phyloP scores from a whole-genome alignment of 2,888 invertebrate species.

The Dryobotodes eremita region DNA sequence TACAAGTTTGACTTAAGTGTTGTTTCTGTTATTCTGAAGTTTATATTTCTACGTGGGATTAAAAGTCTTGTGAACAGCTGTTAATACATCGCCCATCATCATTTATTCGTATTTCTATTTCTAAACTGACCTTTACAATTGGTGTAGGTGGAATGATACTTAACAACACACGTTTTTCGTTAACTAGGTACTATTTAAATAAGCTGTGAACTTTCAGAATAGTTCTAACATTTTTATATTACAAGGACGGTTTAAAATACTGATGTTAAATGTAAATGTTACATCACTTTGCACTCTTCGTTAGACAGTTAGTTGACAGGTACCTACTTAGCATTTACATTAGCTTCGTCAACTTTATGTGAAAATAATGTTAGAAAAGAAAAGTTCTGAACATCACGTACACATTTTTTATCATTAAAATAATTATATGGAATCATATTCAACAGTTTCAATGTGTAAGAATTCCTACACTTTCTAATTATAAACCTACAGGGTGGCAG shows the following conservation, averaged over 20 bases:
- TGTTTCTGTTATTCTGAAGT: constrained; percentile 10
- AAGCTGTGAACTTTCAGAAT: neutral
- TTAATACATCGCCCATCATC: neutral
- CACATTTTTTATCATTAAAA: neutral
- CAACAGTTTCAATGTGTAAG: neutral
- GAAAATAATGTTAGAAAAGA: neutral
- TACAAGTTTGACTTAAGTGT: neutral
- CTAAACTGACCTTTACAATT: constrained; percentile 3
- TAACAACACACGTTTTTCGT: neutral
- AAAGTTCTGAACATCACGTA: neutral
- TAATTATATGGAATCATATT: neutral
- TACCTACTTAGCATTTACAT: neutral
- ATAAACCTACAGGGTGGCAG: no score
- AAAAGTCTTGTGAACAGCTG: neutral
- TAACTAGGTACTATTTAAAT: neutral
- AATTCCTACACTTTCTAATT: neutral
- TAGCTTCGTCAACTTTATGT: neutral
- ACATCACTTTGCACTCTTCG: constrained; percentile 11
- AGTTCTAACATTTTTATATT: neutral
- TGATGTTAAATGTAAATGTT: neutral
- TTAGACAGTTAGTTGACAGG: neutral
- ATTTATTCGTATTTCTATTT: neutral
- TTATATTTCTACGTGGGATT: neutral
- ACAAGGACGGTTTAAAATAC: neutral
- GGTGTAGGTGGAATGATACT: neutral